Conservation (phyloP, 2,888 invertebrate genomes). For the Sinelater perroti region DNA sequence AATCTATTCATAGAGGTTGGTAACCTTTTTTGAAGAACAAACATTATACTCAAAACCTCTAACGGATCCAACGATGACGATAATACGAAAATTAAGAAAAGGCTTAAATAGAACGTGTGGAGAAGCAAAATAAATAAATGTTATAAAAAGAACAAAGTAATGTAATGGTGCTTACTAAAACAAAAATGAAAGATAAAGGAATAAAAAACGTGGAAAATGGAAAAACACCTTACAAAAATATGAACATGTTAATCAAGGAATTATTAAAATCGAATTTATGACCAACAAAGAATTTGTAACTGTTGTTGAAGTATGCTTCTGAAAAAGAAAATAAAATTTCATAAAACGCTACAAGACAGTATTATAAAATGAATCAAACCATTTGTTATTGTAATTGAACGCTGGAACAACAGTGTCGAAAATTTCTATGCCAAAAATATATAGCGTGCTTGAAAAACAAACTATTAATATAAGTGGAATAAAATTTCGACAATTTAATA, state of each 20-base stretch:
- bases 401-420: conserved; percentile 1
- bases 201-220: too few relatives aligned
- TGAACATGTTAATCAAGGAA: neutral
- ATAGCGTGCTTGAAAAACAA: neutral
- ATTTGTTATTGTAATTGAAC: neutral
- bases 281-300: neutral
- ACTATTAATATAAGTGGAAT: neutral
- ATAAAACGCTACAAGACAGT: conserved; percentile 7
- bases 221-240: neutral
- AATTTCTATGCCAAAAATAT: neutral
- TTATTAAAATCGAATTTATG: neutral
- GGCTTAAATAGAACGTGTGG: too few relatives aligned
- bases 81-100: too few relatives aligned
- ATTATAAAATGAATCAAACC: neutral
- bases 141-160: too few relatives aligned
- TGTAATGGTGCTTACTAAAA: too few relatives aligned
- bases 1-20: too few relatives aligned
- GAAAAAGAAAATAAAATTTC: neutral
- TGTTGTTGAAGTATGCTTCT: neutral
- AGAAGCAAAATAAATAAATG: too few relatives aligned
- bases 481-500: neutral
- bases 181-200: too few relatives aligned
- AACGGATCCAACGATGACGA: too few relatives aligned
- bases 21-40: too few relatives aligned
- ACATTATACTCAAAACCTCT: too few relatives aligned